These are phyloP conservation scores for Drosophila borealis DNA, from an alignment of 2,888 invertebrate species.

Conservation along the genomic window DNA sequence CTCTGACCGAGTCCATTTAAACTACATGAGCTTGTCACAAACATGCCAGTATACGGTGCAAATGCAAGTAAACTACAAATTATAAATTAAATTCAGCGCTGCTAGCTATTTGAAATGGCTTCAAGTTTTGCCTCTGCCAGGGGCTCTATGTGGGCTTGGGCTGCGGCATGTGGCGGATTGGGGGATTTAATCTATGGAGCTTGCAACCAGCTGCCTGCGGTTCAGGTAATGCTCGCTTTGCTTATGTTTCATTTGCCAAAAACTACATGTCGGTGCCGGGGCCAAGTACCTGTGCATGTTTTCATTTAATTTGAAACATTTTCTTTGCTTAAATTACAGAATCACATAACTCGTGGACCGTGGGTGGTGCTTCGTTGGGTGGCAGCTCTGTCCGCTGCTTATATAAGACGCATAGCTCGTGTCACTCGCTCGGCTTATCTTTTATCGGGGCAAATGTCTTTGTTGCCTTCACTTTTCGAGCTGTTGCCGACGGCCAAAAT, in stretches of 20 bases:
- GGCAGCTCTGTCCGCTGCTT: not conserved
- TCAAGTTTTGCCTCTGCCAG: not conserved
- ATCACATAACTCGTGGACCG: constrained; percentile 31
- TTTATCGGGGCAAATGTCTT: constrained; percentile 48
- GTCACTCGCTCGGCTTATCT: constrained; percentile 50
- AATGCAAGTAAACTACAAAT: constrained; percentile 14
- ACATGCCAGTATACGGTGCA: not conserved
- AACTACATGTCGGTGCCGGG: constrained; percentile 59
- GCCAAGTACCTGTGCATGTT: constrained; percentile 54
- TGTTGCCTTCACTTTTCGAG: constrained; percentile 20
- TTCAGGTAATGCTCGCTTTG: constrained; percentile 46
- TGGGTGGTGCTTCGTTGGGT: not conserved
- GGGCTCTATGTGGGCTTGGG: not conserved
- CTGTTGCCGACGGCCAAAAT: constrained; percentile 57
- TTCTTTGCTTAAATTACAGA: constrained; percentile 75
- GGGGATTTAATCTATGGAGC: constrained; percentile 39
- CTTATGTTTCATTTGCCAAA: constrained; percentile 77
- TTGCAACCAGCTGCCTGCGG: constrained; percentile 49
- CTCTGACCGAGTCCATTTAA: not conserved
- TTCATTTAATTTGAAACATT: constrained; percentile 80
- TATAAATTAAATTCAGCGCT: constrained; percentile 24
- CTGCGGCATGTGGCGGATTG: not conserved
- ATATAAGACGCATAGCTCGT: constrained; percentile 18
- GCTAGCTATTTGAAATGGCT: constrained; percentile 2
- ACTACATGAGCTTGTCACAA: not conserved